phyloP scores from a whole-genome alignment of 2,888 invertebrate species.

The Heliconius ismenius region DNA sequence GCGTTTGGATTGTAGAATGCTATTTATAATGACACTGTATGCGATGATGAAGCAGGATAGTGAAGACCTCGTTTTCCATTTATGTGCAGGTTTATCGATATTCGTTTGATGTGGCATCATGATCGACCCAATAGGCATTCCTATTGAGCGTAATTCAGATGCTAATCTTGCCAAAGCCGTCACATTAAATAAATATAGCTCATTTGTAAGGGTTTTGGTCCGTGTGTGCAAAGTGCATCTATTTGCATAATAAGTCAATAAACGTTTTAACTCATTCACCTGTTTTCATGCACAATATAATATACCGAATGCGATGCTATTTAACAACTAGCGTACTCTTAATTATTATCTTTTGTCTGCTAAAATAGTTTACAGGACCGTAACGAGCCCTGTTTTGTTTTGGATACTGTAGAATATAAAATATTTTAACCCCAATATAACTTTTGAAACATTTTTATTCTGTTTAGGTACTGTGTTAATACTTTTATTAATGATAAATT shows the following conservation, averaged over 20 bases:
- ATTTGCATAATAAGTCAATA: conserved; percentile 54
- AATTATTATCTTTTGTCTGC: conserved; percentile 31
- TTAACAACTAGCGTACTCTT: conserved; percentile 6
- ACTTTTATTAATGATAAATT: background rate
- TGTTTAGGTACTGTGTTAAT: background rate
- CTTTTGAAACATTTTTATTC: background rate
- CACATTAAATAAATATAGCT: conserved; percentile 34
- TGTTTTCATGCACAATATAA: conserved; percentile 45
- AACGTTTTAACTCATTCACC: conserved; percentile 47
- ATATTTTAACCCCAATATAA: background rate
- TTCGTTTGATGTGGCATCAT: conserved; percentile 15
- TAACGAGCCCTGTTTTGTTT: conserved; percentile 4
- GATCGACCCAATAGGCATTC: conserved; percentile 19
- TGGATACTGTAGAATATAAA: background rate
- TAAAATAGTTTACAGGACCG: conserved; percentile 3
- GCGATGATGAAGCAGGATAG: conserved; percentile 6
- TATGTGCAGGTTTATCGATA: conserved; percentile 18
- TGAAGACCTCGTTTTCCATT: conserved; percentile 6
- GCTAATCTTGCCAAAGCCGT: conserved; percentile 30
- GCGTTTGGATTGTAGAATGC: conserved; percentile 1
- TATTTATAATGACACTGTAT: background rate
- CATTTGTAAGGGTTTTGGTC: conserved; percentile 46
- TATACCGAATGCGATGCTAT: background rate
- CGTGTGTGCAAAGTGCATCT: conserved; percentile 46
- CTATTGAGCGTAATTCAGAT: conserved; percentile 33